Evolutionary conservation across 2,888 invertebrate genomes (phyloP), one percentile per base, ranked within the genome.

Genomic region (Drosophila rellima): DNA sequence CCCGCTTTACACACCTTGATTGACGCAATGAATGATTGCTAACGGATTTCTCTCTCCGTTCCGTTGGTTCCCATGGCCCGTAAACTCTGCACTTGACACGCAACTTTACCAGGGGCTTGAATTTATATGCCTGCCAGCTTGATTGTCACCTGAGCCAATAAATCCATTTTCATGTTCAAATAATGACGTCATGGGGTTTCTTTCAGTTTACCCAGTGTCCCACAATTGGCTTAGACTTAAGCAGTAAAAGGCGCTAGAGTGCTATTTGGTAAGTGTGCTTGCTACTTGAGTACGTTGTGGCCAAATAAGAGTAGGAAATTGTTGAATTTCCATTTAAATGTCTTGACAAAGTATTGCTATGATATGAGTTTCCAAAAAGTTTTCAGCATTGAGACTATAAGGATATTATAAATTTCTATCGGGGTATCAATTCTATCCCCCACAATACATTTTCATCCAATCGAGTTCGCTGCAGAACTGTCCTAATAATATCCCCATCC

Each of bases 11-110:
- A 70, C 79, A 70, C 52, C 59, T 77, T 88, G 89, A 88, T 86
- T 82, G 82, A 82, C 87, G 81, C 61, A 70, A 66, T 83, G 87
- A 87, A 83, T 65, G 89, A 88, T 82, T 82, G 74, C 78, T 67
- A 50, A 48, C 45, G 50, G 26, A 47, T 50, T 68, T 51, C 59
- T 26, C 35, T 48, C 48, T n/a, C 13, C 1, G 35, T 26, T 15
- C 8, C 15, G 3, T 2, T n/a, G 26, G 42, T 39, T 61, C 50
- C 51, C 68, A 48, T 37, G 17, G 42, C 31, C 54, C 63, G 45
- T 40, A 62, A 47, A 48, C 48, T 48, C 54, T 64, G 63, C 33
- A 51, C 60, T 55, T 76, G 61, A 44, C 57, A 55, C 33, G 18
- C 50, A 61, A 65, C 51, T 52, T 59, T 18, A 50, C 35, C 23